Conservation (phyloP, 2,113 vertebrate genomes). For the Phoenicopterus ruber region DNA sequence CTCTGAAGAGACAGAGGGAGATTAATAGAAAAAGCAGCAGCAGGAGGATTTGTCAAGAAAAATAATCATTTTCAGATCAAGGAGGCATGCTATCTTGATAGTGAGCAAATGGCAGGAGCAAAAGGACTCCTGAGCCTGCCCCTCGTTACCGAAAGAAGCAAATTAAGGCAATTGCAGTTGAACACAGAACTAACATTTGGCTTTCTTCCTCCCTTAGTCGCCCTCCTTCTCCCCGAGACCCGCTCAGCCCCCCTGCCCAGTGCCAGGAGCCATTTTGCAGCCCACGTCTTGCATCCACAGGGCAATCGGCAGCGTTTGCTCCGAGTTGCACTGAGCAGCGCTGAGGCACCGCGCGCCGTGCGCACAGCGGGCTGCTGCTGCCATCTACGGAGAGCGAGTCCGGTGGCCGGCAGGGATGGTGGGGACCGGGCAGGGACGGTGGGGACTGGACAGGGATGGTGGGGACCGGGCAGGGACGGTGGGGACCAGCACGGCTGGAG, state of each 20-base stretch:
- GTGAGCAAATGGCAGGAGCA: constrained; percentile 14
- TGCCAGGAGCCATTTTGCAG: not conserved
- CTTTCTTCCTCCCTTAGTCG: not conserved
- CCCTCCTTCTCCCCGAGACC: not conserved
- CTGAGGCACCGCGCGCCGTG: not conserved
- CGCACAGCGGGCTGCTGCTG: not conserved
- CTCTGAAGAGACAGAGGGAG: constrained; percentile 30
- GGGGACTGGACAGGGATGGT: not conserved
- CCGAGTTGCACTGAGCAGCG: fast-evolving
- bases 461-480: not conserved
- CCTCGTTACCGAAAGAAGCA: not conserved
- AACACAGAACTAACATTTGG: not conserved
- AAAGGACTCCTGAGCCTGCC: constrained; percentile 15
- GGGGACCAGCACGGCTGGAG: not conserved
- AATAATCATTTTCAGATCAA: constrained; percentile 50
- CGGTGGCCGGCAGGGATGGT: fast-evolving
- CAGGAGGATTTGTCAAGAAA: constrained; percentile 47
- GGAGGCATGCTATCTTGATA: not conserved
- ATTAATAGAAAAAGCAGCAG: constrained; percentile 43
- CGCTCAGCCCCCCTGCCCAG: not conserved
- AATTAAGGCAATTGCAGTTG: not conserved
- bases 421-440: not conserved
- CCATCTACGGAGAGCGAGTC: not conserved
- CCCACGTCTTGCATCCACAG: not conserved
- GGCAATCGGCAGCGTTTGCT: not conserved